phyloP scores from a whole-genome alignment of 2,888 invertebrate species.

The Troides helena region DNA sequence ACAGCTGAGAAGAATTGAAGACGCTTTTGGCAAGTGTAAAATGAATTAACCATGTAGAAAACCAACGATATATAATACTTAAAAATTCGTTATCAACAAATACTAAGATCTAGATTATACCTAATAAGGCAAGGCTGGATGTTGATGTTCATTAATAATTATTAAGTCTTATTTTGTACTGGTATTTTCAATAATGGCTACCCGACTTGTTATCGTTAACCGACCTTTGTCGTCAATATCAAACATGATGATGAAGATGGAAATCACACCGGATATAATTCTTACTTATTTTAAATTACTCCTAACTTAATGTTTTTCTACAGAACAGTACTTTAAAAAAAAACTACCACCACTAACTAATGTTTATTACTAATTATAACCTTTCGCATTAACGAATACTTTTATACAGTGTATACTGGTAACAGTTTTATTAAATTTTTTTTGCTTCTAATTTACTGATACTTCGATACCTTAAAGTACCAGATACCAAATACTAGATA shows the following conservation, averaged over 20 bases:
- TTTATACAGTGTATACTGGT: too few species aligned
- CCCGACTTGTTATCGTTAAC: slow-evolving; percentile 34
- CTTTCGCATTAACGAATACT: too few species aligned
- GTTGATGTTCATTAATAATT: slow-evolving; percentile 51
- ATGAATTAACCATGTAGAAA: slow-evolving; percentile 34
- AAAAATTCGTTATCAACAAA: background rate
- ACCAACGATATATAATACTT: slow-evolving; percentile 35
- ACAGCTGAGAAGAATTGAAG: too few species aligned
- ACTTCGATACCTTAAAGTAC: too few species aligned
- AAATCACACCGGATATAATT: slow-evolving; percentile 34
- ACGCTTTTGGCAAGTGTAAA: too few species aligned
- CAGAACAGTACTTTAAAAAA: too few species aligned
- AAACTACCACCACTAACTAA: too few species aligned
- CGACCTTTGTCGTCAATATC: slow-evolving; percentile 61
- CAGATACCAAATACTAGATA: too few species aligned
- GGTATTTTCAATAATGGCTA: slow-evolving; percentile 53
- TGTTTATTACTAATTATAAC: too few species aligned
- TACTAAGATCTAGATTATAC: slow-evolving; percentile 29
- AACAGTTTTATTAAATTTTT: too few species aligned
- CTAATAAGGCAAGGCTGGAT: slow-evolving; percentile 51
- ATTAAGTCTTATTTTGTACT: slow-evolving; percentile 45
- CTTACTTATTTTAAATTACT: slow-evolving; percentile 7
- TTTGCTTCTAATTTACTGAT: too few species aligned
- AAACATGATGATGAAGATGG: slow-evolving; percentile 54
- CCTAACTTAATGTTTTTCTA: too few species aligned